Conservation (phyloP, 2,888 invertebrate species). For the Polyploca ridens region DNA sequence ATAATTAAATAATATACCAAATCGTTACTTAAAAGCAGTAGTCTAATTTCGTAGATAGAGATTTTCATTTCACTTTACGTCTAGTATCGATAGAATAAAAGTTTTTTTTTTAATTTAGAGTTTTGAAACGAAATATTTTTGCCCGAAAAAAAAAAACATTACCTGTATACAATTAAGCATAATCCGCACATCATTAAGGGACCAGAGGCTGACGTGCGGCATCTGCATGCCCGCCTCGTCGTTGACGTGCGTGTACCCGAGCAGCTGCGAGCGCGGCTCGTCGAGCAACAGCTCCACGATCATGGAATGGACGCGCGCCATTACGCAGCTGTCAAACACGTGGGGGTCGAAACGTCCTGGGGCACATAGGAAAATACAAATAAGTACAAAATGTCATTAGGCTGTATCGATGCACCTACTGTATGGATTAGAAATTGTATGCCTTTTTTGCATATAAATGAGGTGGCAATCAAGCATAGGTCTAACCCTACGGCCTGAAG, state of each 20-base stretch:
- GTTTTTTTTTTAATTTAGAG: neutral
- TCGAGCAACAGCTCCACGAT: slow-evolving; percentile 94
- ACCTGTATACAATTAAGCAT: slow-evolving; percentile 92
- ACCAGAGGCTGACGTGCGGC: slow-evolving; percentile 93
- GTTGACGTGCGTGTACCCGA: slow-evolving; percentile 93
- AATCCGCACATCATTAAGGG: slow-evolving; percentile 90
- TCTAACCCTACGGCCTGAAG: too few species aligned
- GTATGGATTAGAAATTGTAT: too few species aligned
- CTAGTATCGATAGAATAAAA: too few species aligned
- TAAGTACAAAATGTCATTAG: neutral
- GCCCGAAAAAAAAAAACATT: neutral
- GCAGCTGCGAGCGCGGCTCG: slow-evolving; percentile 88
- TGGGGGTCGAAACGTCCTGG: slow-evolving; percentile 90
- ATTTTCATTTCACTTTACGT: too few species aligned
- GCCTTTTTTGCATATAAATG: too few species aligned
- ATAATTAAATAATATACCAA: too few species aligned
- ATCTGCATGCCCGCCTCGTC: slow-evolving; percentile 93
- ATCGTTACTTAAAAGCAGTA: too few species aligned
- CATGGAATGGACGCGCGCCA: slow-evolving; percentile 93
- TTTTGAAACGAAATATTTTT: neutral
- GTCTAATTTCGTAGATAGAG: too few species aligned
- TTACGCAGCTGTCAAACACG: slow-evolving; percentile 91
- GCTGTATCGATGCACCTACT: too few species aligned
- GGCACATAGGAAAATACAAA: neutral
- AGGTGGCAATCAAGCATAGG: too few species aligned